Evolutionary conservation across 1,140 invertebrate genomes (phyloP), one percentile per base, ranked within the genome.

Genomic region (Limonius californicus): DNA sequence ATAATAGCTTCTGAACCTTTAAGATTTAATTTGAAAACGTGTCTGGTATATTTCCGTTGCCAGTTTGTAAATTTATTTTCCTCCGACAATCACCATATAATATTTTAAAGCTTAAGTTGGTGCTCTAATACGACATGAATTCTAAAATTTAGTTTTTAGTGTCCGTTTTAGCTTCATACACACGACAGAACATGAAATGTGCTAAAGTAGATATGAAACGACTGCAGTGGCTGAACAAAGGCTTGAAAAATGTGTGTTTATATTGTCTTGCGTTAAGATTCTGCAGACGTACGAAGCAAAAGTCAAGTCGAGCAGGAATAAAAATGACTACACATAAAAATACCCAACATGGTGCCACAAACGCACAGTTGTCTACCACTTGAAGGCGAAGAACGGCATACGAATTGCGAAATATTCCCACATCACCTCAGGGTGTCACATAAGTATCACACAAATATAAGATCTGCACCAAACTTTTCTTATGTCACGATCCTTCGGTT

Each of bases 251-350:
- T 64, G 59, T 56, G 59, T 64, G 54, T 64, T 64, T 64, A 61
- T 64, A 61, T 61, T 57, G 63, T 61, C 54, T 64, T 61, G 27
- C 54, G 63, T 64, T 64, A 54, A 57, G 15, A 64, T 64, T 64
- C 63, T 30, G 54, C 23, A 20, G 57, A 57, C 63, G 58, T 64
- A 20, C 23, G 23, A 57, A 47, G 57, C 43, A 61, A 61, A 61
- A 64, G 54, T 64, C 63, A 59, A 61, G 54, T 56, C 27, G 39
- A 60, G 54, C 15, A 61, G 35, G 59, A 61, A 64, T 64, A 61
- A 64, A 64, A 64, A 64, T 64, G 54, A 57, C 58, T 58, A 19
- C 18, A 59, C 63, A 64, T 61, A 64, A 64, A 64, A 64, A 64
- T 61, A 64, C 55, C 47, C 45, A 59, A 63, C 14, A 56, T 32